Evolutionary conservation across 92 coral and sea anemone genomes (phyloP), one percentile per base, ranked within the genome.

Genomic region (Muricea muricata): DNA sequence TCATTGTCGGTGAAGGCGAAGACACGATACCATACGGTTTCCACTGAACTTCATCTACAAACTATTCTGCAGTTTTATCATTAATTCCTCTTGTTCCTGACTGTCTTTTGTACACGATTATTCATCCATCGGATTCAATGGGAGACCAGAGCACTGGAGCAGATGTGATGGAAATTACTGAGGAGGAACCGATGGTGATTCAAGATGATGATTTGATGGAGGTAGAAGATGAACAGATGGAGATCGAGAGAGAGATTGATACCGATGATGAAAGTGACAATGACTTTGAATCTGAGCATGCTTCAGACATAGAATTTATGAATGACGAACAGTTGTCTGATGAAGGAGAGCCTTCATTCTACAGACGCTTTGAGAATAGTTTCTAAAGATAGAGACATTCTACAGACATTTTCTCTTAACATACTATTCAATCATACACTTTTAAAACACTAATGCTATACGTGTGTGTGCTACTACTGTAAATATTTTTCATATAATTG

Each of bases 11-110:
- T 34, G 20, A 70, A 20, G 81, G 82, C 2, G 73, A 42, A 33
- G 61, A 65, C 57, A 81, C 77, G 6, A 29, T 81, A 2, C 87
- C 87, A 34, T 84, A 0, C 42, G 82, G 82, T 7, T 84, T 52
- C 50, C 14, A 30, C 79, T 31, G 79, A 21, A 52, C 18, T 4
- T 21, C 60, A 52, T 52, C 60, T 52, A 52, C 60, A 4, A 52
- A 4, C 18, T 3, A 52, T 52, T 20, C 60, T 52, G 18, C 20
- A 3, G 60, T 52, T 13, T 10, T 4, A 4, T 21, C 60, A 52
- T 12, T 34, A n/a, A 40, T 67, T 9, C 42, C 74, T 30, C 1
- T 4, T 2, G 12, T 67, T 32, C 74, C 74, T 4, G 74, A 67
- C 23, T 17, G 17, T 67, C 37, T 67, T 33, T 18, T 67, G 23